phyloP scores from a whole-genome alignment of 2,888 invertebrate species.

The Neocrepidodera transversa region DNA sequence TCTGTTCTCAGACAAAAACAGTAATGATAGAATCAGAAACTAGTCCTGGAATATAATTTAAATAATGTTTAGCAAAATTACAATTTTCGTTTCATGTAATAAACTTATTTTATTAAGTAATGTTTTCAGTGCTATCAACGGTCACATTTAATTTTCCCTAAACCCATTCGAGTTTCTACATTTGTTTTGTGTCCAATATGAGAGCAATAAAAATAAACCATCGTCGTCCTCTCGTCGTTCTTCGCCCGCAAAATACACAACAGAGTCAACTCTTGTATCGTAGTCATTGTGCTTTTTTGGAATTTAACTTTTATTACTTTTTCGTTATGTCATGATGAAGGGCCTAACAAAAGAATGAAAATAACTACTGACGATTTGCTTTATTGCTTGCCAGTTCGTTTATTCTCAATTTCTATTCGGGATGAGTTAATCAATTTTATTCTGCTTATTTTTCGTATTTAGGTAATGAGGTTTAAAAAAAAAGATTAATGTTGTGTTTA shows the following conservation, averaged over 20 bases:
- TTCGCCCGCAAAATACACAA: background rate
- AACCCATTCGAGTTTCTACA: background rate
- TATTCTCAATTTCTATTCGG: constrained; percentile 21
- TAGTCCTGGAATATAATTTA: too few relatives aligned
- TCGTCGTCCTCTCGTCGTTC: background rate
- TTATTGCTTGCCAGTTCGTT: constrained; percentile 28
- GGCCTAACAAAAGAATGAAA: constrained; percentile 20
- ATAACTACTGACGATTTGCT: constrained; percentile 23
- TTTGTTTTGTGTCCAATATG: constrained; percentile 11
- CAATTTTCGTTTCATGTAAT: too few relatives aligned
- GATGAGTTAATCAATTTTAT: constrained; percentile 16
- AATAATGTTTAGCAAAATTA: too few relatives aligned
- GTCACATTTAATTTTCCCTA: background rate
- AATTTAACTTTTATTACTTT: constrained; percentile 30
- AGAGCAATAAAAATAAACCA: constrained; percentile 19
- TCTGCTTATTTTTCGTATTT: background rate
- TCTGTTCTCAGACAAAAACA: too few relatives aligned
- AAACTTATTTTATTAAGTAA: background rate
- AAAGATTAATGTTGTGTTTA: too few relatives aligned
- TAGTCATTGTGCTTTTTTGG: constrained; percentile 13
- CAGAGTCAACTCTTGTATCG: constrained; percentile 9
- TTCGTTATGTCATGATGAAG: constrained; percentile 14
- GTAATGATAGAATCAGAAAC: too few relatives aligned
- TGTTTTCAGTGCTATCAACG: background rate
- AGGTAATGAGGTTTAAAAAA: background rate